Percentiles rank a stretch among this genome's conserved stretches.
Evolutionary conservation across 1,140 invertebrate genomes (phyloP).

Genomic region (Caerostris darwini): DNA sequence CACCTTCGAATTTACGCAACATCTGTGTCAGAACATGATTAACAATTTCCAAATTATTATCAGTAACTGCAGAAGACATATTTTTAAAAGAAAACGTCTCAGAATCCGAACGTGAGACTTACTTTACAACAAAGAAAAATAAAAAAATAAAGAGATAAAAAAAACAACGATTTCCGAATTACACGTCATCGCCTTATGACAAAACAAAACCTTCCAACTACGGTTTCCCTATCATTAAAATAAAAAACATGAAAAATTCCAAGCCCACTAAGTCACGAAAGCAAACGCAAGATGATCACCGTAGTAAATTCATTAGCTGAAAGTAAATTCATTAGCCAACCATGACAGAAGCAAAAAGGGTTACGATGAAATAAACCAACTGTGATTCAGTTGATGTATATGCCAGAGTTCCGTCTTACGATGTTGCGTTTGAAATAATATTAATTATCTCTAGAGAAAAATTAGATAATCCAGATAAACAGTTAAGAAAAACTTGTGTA

Average conservation of each 20-base stretch:
- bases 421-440: not conserved
- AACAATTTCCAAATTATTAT: not conserved
- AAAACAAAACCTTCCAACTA: not conserved
- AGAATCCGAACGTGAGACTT: not conserved
- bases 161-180: not conserved
- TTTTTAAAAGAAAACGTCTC: not conserved
- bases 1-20: slow-evolving; percentile 52
- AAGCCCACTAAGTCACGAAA: slow-evolving; percentile 44
- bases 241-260: slow-evolving; percentile 1
- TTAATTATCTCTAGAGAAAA: not conserved
- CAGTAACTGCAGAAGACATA: not conserved
- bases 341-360: not conserved
- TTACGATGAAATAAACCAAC: not conserved
- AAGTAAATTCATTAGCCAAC: slow-evolving; percentile 47
- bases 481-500: not conserved
- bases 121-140: not conserved
- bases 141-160: not conserved
- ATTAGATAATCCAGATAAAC: not conserved
- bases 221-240: not conserved
- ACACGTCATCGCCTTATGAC: not conserved
- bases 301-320: slow-evolving; percentile 27
- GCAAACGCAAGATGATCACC: not conserved
- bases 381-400: not conserved
- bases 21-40: slow-evolving; percentile 14
- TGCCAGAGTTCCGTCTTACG: not conserved